phyloP scores from a whole-genome alignment of 2,797 vertebrate species.

The Platalea minor region DNA sequence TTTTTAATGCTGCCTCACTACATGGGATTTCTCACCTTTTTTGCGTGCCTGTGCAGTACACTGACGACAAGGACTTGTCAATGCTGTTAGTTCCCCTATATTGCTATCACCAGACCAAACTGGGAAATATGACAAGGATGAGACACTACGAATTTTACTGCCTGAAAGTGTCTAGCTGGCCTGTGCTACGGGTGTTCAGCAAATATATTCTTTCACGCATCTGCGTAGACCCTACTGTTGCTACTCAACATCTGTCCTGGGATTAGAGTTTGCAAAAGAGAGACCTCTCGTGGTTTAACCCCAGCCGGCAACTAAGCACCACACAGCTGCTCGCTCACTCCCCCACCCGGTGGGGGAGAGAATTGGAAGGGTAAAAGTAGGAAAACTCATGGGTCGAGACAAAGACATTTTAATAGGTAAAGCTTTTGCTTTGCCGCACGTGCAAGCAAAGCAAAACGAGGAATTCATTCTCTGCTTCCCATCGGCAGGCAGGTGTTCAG shows the following conservation, averaged over 20 bases:
- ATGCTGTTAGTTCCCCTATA: neutral
- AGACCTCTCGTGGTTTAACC: neutral
- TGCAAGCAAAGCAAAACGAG: too few relatives aligned
- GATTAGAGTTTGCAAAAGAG: neutral
- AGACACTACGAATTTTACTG: neutral
- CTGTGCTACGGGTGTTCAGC: neutral
- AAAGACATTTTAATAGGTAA: too few relatives aligned
- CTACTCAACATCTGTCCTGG: neutral
- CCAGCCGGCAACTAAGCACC: too few relatives aligned
- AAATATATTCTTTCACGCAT: neutral
- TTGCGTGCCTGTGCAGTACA: neutral
- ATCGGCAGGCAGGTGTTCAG: too few relatives aligned
- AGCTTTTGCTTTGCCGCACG: too few relatives aligned
- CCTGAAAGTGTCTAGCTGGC: neutral
- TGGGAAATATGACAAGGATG: neutral
- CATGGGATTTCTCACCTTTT: neutral
- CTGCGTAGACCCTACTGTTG: neutral
- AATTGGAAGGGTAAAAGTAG: too few relatives aligned
- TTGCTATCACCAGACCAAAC: neutral
- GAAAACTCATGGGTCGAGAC: too few relatives aligned
- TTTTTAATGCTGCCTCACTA: neutral
- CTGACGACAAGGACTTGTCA: neutral
- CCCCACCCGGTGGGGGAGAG: too few relatives aligned
- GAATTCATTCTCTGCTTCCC: too few relatives aligned
- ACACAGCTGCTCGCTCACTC: too few relatives aligned